Conservation (phyloP, 2,113 vertebrate species). For the Thamnophis sirtalis region DNA sequence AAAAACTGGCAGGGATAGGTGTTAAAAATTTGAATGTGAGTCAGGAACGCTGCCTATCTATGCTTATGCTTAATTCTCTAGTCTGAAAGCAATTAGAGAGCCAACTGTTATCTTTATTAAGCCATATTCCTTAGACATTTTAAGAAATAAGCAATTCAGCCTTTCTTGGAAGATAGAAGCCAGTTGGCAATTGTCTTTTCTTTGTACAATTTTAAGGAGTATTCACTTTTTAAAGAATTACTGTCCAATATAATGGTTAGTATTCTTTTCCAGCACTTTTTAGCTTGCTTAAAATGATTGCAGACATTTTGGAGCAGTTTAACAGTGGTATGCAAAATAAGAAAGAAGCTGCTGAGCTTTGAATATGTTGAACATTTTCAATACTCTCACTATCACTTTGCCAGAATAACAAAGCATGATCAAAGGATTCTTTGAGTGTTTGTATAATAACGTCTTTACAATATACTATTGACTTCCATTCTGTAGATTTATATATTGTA, state of each 20-base stretch:
- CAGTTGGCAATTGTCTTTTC: neutral
- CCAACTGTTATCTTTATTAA: neutral
- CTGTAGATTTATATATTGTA: neutral
- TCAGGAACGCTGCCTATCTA: fast-evolving
- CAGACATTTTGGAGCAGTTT: conserved; percentile 1
- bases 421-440: neutral
- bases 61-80: neutral
- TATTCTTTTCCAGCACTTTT: neutral
- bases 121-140: neutral
- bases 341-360: neutral
- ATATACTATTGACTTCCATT: neutral
- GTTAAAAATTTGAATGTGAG: neutral
- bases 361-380: neutral
- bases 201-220: neutral
- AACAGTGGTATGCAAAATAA: neutral
- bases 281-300: neutral
- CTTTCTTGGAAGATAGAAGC: neutral
- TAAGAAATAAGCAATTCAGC: neutral
- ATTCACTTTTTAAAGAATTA: neutral
- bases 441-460: neutral
- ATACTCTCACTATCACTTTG: neutral
- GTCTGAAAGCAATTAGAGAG: neutral
- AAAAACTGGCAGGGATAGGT: neutral
- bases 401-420: neutral
- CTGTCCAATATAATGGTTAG: neutral